Base-by-base conservation (phyloP, 2,888 invertebrate genomes). In the Phasia obesa region DNA sequence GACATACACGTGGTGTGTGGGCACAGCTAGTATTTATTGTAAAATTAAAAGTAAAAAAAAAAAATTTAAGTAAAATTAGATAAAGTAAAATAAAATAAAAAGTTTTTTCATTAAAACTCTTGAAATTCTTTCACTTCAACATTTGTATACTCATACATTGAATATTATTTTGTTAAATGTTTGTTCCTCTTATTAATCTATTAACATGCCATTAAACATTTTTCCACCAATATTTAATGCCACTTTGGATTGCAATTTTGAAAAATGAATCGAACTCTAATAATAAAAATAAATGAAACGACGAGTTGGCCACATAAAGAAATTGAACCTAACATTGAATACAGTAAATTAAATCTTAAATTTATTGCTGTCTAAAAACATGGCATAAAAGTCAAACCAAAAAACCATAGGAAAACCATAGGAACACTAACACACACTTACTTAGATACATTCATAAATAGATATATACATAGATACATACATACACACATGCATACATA, bases 121-220 rank as follows among this genome's bases (percentile, higher is more conserved):
- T n/a, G n/a, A n/a, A n/a, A n/a, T n/a, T n/a, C n/a, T n/a, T n/a
- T n/a, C n/a, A n/a, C n/a, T n/a, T n/a, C n/a, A n/a, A n/a, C n/a
- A n/a, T n/a, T n/a, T n/a, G n/a, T n/a, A n/a, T n/a, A n/a, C n/a
- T n/a, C 51, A 69, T 77, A 60, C 64, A 78, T 78, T 35, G 21
- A 23, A 62, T 47, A 35, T 38, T 44, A 51, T 60, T 60, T 49
- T 35, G n/a, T n/a, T 35, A 53, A 53, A 47, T 57, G 47, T 44
- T 74, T 79, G 64, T 57, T 57, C 44, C 69, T 74, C 53, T 83
- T 79, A 83, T 71, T 76, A 79, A 83, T 83, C 83, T 83, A 79
- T 79, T 83, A 79, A 83, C 83, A 79, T 79, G 55, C 79, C 83
- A 83, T 83, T 83, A 76, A 83, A 71, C 83, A 79, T 79, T 83